Base-by-base conservation (phyloP, 2,797 vertebrate genomes). In the Typhlichthys subterraneus region DNA sequence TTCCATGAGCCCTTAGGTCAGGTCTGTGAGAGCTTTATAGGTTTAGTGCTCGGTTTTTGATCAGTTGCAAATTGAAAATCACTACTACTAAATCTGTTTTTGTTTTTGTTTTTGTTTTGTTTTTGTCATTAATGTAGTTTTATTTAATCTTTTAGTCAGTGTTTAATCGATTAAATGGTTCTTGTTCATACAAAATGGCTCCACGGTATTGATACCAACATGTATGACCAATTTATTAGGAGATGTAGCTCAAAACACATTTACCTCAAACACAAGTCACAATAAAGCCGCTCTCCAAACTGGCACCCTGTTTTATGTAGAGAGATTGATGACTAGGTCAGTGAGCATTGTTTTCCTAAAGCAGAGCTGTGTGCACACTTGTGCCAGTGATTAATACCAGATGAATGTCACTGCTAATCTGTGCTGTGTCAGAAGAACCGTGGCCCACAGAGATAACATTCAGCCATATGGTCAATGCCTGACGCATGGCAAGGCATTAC, bases 361-460 rank as follows among this genome's bases (percentile, higher is more conserved):
- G 17, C 42, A 5, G 15, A 14, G 29, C 10, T 45, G n/a, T 49
- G 17, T 33, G 12, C 12, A 17, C 49, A 33, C 13, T 33, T 5
- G 14, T 12, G 60, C 31, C 45, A 63, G 45, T 65, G 65, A 72
- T 59, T 72, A 69, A 57, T 45, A 12, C 9, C 38, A 66, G 59
- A 69, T 72, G 23, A 72, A 73, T 63, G 63, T 70, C 52, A 51
- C 29, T 52, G 53, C 67, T 85, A 85, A 85, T 87, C 85, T 72
- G 68, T 63, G 70, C 46, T 56, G 59, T 59, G 68, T 81, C 74
- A 73, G 75, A 63, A 69, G 72, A 53, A 63, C 70, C 38, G 65
- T 90, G 87, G 45, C 45, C 42, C 70, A 2, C 50, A 61, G 81
- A 53, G 90, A 92, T 91, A 91, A 90, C 82, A 81, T 78, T 68